Percentiles rank a stretch among this genome's conserved stretches.
phyloP scores from a whole-genome alignment of 2,888 invertebrate genomes.

The Spialia ferax region DNA sequence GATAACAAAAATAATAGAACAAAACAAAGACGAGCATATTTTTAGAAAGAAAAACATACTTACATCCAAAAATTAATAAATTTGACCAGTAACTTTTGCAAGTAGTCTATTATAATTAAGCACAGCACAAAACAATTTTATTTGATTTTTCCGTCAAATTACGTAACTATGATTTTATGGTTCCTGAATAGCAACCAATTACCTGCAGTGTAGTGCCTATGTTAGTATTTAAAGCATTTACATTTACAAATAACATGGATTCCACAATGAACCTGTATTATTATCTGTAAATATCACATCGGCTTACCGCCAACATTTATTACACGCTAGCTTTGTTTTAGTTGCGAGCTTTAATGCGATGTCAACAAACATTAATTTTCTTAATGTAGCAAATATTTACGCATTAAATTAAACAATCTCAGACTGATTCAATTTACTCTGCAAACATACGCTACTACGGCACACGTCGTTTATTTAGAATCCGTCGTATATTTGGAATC shows the following conservation, averaged over 20 bases:
- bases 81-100: too few species aligned
- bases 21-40: too few species aligned
- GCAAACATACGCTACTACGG: slow-evolving; percentile 60
- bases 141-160: too few species aligned
- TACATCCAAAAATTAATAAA: too few species aligned
- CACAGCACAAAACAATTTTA: too few species aligned
- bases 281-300: slow-evolving; percentile 16
- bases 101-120: too few species aligned
- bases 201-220: not conserved
- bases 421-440: slow-evolving; percentile 65
- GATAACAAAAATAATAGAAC: too few species aligned
- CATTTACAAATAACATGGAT: not conserved
- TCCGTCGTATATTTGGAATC: slow-evolving; percentile 25
- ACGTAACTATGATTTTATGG: too few species aligned
- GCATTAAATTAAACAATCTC: slow-evolving; percentile 66
- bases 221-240: not conserved
- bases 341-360: slow-evolving; percentile 43
- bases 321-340: slow-evolving; percentile 18
- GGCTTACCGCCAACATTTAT: slow-evolving; percentile 17
- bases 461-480: slow-evolving; percentile 23
- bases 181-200: not conserved
- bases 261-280: slow-evolving; percentile 3
- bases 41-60: too few species aligned
- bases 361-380: slow-evolving; percentile 50
- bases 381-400: slow-evolving; percentile 62